These are phyloP conservation scores for Stegodyphus dumicola DNA, from an alignment of 1,140 invertebrate species.

Conservation along the genomic window DNA sequence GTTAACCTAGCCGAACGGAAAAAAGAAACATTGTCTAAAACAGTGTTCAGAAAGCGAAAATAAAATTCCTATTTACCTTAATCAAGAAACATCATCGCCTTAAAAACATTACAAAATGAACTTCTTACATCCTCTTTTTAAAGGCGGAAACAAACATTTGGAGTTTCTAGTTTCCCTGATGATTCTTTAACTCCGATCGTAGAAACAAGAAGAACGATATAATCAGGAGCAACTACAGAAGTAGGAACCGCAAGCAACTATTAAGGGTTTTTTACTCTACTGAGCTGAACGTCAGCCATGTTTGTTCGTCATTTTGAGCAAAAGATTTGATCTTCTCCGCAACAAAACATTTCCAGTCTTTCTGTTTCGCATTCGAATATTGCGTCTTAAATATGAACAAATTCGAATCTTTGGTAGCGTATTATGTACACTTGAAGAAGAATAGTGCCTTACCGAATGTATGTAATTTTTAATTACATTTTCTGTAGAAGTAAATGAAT, in stretches of 20 bases:
- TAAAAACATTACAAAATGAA: conserved; percentile 34
- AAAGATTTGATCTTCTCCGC: too few relatives aligned
- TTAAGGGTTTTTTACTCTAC: not conserved
- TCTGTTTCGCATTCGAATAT: too few relatives aligned
- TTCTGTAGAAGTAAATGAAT: too few relatives aligned
- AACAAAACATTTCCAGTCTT: not conserved
- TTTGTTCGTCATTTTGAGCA: not conserved
- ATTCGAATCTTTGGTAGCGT: too few relatives aligned
- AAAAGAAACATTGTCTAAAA: too few relatives aligned
- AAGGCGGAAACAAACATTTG: conserved; percentile 49
- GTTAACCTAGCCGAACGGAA: not conserved
- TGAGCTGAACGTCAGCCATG: not conserved
- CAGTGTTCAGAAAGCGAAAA: not conserved
- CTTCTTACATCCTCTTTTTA: conserved; percentile 28
- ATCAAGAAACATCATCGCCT: conserved; percentile 34
- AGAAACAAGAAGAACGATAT: conserved; percentile 32
- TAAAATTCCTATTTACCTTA: not conserved
- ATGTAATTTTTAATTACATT: too few relatives aligned
- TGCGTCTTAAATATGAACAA: too few relatives aligned
- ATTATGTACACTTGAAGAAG: too few relatives aligned
- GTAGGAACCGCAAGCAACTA: conserved; percentile 17
- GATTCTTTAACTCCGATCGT: conserved; percentile 44
- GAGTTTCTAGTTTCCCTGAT: conserved; percentile 51
- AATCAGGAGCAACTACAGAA: conserved; percentile 41
- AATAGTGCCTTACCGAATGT: too few relatives aligned